These are phyloP conservation scores for Thaleichthys pacificus DNA, from an alignment of 2,797 vertebrate genomes.

Conservation along the genomic window DNA sequence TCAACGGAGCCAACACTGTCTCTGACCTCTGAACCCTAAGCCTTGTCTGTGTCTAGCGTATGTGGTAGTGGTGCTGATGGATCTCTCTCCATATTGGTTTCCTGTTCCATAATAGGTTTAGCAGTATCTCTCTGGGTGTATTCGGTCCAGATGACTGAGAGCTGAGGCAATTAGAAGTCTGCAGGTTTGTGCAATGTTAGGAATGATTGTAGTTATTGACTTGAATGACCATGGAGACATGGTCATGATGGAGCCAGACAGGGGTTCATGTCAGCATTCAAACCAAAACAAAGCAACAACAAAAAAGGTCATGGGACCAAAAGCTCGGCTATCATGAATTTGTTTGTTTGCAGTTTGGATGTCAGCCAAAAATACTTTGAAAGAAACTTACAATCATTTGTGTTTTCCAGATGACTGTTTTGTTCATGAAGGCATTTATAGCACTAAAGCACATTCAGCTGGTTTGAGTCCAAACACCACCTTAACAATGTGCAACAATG, in stretches of 20 bases:
- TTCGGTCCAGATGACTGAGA: constrained; percentile 39
- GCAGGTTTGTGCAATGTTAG: not conserved
- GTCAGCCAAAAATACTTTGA: constrained; percentile 8
- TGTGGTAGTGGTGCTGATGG: constrained; percentile 48
- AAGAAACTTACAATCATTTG: not conserved
- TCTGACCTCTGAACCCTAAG: not conserved
- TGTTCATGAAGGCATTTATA: not conserved
- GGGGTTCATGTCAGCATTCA: not conserved
- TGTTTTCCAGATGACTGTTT: not conserved
- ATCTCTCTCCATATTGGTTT: constrained; percentile 59
- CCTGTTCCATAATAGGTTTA: constrained; percentile 32
- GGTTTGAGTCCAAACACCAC: too few species aligned
- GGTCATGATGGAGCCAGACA: constrained; percentile 41
- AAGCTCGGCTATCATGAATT: constrained; percentile 10
- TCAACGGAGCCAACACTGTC: too few species aligned
- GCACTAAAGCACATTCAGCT: not conserved
- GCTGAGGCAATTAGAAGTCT: not conserved
- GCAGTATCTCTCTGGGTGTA: constrained; percentile 5
- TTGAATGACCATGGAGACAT: constrained; percentile 40
- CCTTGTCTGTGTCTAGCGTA: not conserved
- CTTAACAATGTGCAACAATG: not conserved
- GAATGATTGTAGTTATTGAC: constrained; percentile 33
- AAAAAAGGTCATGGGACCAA: not conserved
- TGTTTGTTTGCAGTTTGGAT: constrained; percentile 12
- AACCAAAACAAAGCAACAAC: not conserved